Evolutionary conservation across 2,797 vertebrate species (phyloP), one percentile per base, ranked within the genome.

Genomic region (Nyctalus aviator): DNA sequence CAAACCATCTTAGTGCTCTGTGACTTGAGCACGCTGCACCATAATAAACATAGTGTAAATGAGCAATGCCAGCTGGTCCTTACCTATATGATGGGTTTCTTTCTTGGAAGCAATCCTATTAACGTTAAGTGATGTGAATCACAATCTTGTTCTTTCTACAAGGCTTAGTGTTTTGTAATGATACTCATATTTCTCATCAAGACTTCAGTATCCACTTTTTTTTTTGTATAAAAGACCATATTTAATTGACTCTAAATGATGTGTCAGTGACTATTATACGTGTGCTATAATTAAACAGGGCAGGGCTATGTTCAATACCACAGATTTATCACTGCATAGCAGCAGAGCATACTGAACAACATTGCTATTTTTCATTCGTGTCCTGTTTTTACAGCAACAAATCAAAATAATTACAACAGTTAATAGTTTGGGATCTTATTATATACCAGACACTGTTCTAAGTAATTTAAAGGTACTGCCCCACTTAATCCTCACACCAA

Each of bases 371-470:
- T 59, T 23, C 50, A 41, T 57, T 71, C 46, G 25, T 64, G 50
- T 11, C 9, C 27, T 88, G 30, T 57, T 76, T 95, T 90, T 25
- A 53, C 4, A 71, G 78, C 17, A 88, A 77, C 25, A 81, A 95
- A 69, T 95, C 46, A 46, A 90, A 86, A 86, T 83, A 78, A 84
- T 23, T 68, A 30, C 64, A 71, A 57, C 18, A 84, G 50, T 25
- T 88, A 72, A 71, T 68, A 55, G 7, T 21, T 93, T 62, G 79
- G 66, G 76, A 96, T 68, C 37, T 84, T 78, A 50, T 62, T 73
- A 62, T n/a, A 6, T 77, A 9, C 68, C 48, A 87, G 30, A 82
- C 12, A 62, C 15, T 37, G 5, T 72, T 77, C 11, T 76, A 77
- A 69, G 48, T 37, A 79, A 71, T 71, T 91, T 55, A 84, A 92